Base-by-base conservation (phyloP, 2,113 vertebrate species). In the Aplodontia rufa region DNA sequence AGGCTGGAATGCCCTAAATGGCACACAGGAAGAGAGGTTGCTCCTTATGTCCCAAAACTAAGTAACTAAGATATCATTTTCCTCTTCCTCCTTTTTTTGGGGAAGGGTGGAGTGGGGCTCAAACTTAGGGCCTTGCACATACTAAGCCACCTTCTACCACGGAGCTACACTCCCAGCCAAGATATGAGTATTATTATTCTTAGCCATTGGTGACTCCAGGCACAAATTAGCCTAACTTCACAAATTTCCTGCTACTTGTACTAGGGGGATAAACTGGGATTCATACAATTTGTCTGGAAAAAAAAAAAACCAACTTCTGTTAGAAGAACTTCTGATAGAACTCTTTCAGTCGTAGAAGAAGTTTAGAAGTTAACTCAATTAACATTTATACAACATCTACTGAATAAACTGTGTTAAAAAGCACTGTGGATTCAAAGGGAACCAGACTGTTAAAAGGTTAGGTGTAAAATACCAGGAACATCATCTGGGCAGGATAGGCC, bases 221-320 rank as follows among this genome's bases (percentile, higher is more conserved):
- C 10, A 5, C 49, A 62, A 82, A 89, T 17, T 53, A 87, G 60
- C 26, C 35, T 49, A 28, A 19, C 35, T 60, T 88, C 40, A 92
- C 22, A 53, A 37, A 47, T 69, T 47, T 51, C 28, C 49, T 51
- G 14, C 42, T 62, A 37, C 26, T 14, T 49, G 30, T 76, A 76
- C 45, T 19, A 71, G 45, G 58, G 24, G 90, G 28, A 45, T 45
- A 47, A 86, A 45, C 80, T 69, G 24, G 26, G 19, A 51, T 47
- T 80, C 13, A 20, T 14, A 53, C 14, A 74, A 69, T 89, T 37
- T 86, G 35, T 55, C 30, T 53, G 75, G 64, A 94, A 92, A 88
- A 92, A 92, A 8, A 71, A 94, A 92, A 88, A 92, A 92, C 11
- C 14, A 47, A 68, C n/a, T n/a, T n/a, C n/a, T n/a, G n/a, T n/a